These are phyloP conservation scores for Chrysemys picta DNA, from an alignment of 2,113 vertebrate genomes.

Conservation along the genomic window DNA sequence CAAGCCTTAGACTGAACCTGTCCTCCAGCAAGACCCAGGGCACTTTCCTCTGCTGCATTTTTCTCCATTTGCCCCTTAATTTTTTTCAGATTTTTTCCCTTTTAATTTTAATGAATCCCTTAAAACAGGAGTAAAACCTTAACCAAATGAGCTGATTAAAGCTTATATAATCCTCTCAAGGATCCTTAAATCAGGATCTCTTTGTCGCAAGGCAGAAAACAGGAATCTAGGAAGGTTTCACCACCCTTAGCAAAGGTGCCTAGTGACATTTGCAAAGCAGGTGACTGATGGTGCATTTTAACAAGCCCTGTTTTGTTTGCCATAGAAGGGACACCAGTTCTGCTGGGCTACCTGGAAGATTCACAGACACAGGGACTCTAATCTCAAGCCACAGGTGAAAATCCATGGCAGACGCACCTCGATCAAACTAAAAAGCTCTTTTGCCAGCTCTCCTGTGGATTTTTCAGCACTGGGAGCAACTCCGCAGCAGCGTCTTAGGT, in stretches of 20 bases:
- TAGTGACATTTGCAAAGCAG: not conserved
- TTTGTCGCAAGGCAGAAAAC: not conserved
- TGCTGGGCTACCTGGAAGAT: not conserved
- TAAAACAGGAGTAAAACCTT: conserved; percentile 5
- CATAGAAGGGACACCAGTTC: not conserved
- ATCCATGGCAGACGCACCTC: not conserved
- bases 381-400: not conserved
- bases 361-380: not conserved
- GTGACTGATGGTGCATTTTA: not conserved
- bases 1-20: not conserved
- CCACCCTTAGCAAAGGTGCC: not conserved
- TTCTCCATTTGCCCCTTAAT: not conserved
- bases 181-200: not conserved
- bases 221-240: not conserved
- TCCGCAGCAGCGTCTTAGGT: not conserved
- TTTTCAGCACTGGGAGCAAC: not conserved
- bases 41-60: not conserved
- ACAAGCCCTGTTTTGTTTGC: not conserved
- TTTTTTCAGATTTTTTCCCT: not conserved
- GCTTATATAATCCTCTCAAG: conserved; percentile 7
- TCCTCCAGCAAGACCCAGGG: not conserved
- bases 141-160: not conserved
- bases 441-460: not conserved
- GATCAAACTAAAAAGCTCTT: not conserved
- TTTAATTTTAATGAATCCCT: not conserved